Base-by-base conservation (phyloP, 2,888 invertebrate species). In the Gandaritis pyraliata region DNA sequence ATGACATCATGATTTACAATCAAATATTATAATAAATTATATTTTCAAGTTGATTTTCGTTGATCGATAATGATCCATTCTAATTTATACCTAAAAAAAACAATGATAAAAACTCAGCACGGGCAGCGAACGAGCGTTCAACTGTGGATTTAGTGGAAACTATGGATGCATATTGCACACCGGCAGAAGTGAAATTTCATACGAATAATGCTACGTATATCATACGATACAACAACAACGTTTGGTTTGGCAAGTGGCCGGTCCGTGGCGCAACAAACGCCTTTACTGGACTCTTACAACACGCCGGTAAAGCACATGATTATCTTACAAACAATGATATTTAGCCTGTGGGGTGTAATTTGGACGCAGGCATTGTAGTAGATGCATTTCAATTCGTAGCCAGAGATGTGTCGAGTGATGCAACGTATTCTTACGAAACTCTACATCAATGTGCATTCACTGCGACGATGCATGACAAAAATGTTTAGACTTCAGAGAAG, bases 261-360 rank as follows among this genome's bases (percentile, higher is more conserved):
- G 45, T 58, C 29, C 49, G 66, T 81, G 78, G 73, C 75, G 79
- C 74, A 83, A 83, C 49, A 38, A 16, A 57, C 46, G 49, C 51
- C 61, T 57, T 36, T 56, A 45, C 52, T 41, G 48, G 58, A 46
- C 66, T 68, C 70, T 81, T 81, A 75, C 78, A 73, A 80, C 75
- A 81, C 68, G 56, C 58, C 57, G 59, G 62, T 54, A 58, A 50
- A 50, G 30, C 39, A 65, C 64, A 67, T 56, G 66, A 66, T 49
- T 67, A 56, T 70, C 58, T 65, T 64, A 58, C 65, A 65, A 69
- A 68, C 66, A 53, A 47, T 61, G 58, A 45, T 54, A 18, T 47
- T 13, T 16, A 54, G 46, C 18, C 33, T 63, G 58, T 60, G 55
- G 29, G 18, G 30, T 38, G 47, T 47, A 39, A 52, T 58, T 47